A percentile compares a stretch with the other conserved stretches of the same genome.
phyloP scores from a whole-genome alignment of 1,140 invertebrate species.

The Ericerus pela region DNA sequence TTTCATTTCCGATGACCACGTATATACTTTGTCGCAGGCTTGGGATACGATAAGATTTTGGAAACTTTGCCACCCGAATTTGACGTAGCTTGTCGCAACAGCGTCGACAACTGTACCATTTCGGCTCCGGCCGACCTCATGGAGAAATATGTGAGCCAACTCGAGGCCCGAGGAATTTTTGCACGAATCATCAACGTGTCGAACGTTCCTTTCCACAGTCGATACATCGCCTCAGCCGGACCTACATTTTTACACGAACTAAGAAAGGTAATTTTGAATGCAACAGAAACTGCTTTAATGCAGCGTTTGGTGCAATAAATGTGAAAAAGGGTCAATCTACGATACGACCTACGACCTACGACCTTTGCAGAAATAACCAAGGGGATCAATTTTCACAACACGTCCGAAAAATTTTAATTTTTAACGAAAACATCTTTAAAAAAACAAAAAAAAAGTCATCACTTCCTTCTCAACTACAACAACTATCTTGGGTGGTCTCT shows the following conservation, averaged over 20 bases:
- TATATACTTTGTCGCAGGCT: slow-evolving; percentile 24
- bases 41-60: slow-evolving; percentile 42
- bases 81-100: slow-evolving; percentile 55
- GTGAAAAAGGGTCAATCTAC: too few species aligned
- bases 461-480: too few species aligned
- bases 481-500: too few species aligned
- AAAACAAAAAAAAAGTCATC: too few species aligned
- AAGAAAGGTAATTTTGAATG: slow-evolving; percentile 41
- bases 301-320: too few species aligned
- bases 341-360: too few species aligned
- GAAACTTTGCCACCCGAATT: slow-evolving; percentile 37
- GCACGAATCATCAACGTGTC: slow-evolving; percentile 49
- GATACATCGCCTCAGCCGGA: slow-evolving; percentile 58
- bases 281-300: not conserved
- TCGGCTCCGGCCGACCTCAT: slow-evolving; percentile 44
- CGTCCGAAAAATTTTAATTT: too few species aligned
- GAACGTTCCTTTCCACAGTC: slow-evolving; percentile 59
- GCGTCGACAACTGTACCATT: slow-evolving; percentile 35
- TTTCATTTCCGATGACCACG: too few species aligned
- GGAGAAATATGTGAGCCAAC: slow-evolving; percentile 29
- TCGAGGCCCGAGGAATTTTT: slow-evolving; percentile 41
- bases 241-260: slow-evolving; percentile 55
- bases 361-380: too few species aligned
- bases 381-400: too few species aligned
- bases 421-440: too few species aligned